Base-by-base conservation (phyloP, 2,113 vertebrate genomes). In the Calidris pugnax region DNA sequence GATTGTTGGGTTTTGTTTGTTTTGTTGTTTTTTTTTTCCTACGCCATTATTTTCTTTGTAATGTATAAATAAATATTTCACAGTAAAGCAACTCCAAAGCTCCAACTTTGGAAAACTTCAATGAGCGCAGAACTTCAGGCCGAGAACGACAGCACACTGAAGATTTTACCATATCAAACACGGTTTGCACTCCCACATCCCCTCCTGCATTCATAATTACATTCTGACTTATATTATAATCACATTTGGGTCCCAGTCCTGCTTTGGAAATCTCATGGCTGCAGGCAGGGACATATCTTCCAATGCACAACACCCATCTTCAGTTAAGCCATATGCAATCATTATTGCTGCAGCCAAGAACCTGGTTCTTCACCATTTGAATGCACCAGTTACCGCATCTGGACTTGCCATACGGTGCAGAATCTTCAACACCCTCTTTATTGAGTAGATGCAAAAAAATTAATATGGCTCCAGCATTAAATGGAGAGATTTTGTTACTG, bases 101-200 rank as follows among this genome's bases (percentile, higher is more conserved):
- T 76, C 37, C 50, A 91, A 79, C 84, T 93, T 43, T 24, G 69
- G 53, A 94, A 94, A 73, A 67, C 86, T 95, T 95, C 93, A 94
- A 79, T 83, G 66, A 53, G 67, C 60, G 53, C 86, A 62, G 80
- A 95, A 95, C 81, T 87, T 92, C 35, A 84, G 60, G 53, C 48
- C 93, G 68, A 89, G 71, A 68, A 64, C 57, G 68, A 78, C n/a
- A 82, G 59, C 53, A 83, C 0, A 0, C 28, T 0, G 0, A 87
- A 87, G 74, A 89, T 89, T 95, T 97, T 90, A 89, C 77, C 91
- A 89, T 82, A 87, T 94, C 92, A 96, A 95, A 95, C 56, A 9
- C 28, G 57, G 80, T 63, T 89, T 67, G 41, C 79, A 81, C 73
- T 97, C 91, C 91, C 87, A 89, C 88, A 37, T 67, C 56, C 57